Percentiles rank a stretch among this genome's conserved stretches.
phyloP scores from a whole-genome alignment of 2,888 invertebrate genomes.

The Amphipoea oculea region DNA sequence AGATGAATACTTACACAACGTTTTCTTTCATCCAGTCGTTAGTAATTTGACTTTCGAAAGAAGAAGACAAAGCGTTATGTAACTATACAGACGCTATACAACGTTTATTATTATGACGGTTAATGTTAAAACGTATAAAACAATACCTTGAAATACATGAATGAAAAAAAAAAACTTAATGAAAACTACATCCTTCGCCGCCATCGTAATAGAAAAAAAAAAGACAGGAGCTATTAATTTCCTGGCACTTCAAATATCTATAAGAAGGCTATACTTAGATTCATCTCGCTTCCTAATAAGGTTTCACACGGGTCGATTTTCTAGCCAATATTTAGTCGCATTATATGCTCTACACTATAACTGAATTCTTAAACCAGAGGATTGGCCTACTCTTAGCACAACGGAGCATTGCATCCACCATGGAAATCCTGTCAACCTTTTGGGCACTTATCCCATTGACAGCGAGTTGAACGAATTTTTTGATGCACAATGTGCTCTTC shows the following conservation, averaged over 20 bases:
- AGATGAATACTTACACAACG: no score
- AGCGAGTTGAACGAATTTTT: no score
- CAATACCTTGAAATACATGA: background rate
- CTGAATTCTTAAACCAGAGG: background rate
- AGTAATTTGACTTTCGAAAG: no score
- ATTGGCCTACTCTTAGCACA: no score
- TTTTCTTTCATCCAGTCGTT: no score
- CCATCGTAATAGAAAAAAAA: background rate
- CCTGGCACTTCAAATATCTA: constrained; percentile 14
- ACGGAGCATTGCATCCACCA: no score
- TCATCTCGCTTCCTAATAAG: background rate
- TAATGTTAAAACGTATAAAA: background rate
- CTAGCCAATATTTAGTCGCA: background rate
- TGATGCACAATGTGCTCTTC: no score
- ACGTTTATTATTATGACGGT: no score
- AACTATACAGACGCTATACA: no score
- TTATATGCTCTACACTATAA: background rate
- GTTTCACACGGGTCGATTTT: background rate
- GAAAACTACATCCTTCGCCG: constrained; percentile 15
- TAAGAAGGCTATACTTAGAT: background rate
- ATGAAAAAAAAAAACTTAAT: background rate
- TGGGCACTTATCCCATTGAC: background rate
- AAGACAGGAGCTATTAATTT: constrained; percentile 21
- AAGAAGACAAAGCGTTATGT: no score
- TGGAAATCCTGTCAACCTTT: background rate